These are phyloP conservation scores for Drosophila takahashii DNA, from an alignment of 1,140 invertebrate genomes.

Conservation along the genomic window DNA sequence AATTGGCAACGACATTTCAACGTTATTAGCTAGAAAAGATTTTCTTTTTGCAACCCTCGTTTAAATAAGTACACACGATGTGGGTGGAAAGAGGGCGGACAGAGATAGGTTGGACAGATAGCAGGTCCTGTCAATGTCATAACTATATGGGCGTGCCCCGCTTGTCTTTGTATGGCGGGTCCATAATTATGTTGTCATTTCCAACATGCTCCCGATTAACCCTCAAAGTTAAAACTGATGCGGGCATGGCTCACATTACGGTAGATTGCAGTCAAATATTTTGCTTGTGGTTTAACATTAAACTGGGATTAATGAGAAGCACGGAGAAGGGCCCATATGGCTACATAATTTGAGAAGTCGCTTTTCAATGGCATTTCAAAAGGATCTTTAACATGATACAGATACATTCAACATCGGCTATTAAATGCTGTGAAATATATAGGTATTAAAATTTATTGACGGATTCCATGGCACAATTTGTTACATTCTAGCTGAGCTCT, in stretches of 20 bases:
- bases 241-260: conserved; percentile 39
- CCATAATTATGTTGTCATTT: conserved; percentile 79
- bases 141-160: conserved; percentile 71
- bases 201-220: conserved; percentile 57
- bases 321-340: neutral
- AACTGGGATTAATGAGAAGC: conserved; percentile 11
- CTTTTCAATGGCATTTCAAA: neutral
- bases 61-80: conserved; percentile 10
- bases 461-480: too few relatives aligned
- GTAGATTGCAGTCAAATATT: conserved; percentile 16
- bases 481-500: too few relatives aligned
- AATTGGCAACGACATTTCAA: conserved; percentile 66
- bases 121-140: conserved; percentile 72
- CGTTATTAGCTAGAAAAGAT: conserved; percentile 51
- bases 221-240: conserved; percentile 29
- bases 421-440: too few relatives aligned
- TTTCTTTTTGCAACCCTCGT: conserved; percentile 41
- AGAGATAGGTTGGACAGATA: conserved; percentile 18
- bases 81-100: neutral
- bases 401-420: neutral
- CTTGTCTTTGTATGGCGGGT: conserved; percentile 45
- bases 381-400: neutral
- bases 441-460: too few relatives aligned
- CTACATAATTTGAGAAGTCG: neutral
- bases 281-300: conserved; percentile 1